These are phyloP conservation scores for Danio aesculapii DNA, from an alignment of 2,797 vertebrate species.

Conservation along the genomic window DNA sequence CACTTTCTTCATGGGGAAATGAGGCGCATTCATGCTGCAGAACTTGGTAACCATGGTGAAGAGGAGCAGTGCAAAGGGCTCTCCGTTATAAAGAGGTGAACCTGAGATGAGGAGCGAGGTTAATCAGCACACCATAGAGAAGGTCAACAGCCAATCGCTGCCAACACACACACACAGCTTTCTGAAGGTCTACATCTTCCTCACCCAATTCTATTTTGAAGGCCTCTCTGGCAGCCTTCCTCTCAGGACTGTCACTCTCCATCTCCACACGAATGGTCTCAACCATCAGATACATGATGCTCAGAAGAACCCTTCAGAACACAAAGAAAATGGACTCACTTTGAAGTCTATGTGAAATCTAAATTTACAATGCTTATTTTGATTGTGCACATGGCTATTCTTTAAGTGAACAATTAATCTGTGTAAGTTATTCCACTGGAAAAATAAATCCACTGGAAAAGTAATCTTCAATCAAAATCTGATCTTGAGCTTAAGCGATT, in stretches of 20 bases:
- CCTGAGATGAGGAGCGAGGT: conserved; percentile 72
- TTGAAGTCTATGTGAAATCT: too few species aligned
- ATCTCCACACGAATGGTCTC: conserved; percentile 89
- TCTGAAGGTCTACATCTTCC: conserved; percentile 49
- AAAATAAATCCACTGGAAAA: too few species aligned
- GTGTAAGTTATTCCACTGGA: too few species aligned
- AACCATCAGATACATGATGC: conserved; percentile 97
- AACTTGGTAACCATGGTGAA: conserved; percentile 97
- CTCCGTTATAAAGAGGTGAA: conserved; percentile 86
- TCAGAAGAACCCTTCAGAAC: conserved; percentile 88
- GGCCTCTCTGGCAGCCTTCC: conserved; percentile 85
- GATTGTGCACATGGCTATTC: too few species aligned
- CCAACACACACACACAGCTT: conserved; percentile 46
- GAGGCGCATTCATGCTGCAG: conserved; percentile 93
- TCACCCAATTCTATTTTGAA: conserved; percentile 92
- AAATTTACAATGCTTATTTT: too few species aligned
- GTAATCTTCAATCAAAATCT: too few species aligned
- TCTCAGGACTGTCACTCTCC: conserved; percentile 84
- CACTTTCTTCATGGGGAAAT: conserved; percentile 98
- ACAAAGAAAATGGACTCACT: conserved; percentile 17
- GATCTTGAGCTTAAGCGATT: too few species aligned
- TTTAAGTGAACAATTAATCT: too few species aligned
- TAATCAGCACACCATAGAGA: conserved; percentile 41
- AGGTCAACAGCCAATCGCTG: conserved; percentile 20
- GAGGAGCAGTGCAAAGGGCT: conserved; percentile 92